phyloP scores from a whole-genome alignment of 1,140 invertebrate genomes.

The Calephelis nemesis region DNA sequence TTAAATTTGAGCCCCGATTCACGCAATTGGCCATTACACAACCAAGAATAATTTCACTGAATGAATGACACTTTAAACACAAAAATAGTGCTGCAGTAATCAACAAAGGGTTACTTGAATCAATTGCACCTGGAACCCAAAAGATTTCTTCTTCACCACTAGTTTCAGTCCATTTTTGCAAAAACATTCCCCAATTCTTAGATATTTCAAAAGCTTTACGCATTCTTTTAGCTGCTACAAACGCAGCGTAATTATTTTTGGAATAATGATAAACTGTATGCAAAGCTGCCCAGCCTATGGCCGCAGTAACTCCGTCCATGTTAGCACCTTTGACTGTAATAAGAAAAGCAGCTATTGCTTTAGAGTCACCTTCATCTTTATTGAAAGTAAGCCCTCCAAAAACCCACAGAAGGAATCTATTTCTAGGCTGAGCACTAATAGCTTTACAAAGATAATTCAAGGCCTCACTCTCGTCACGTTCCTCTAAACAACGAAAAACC shows the following conservation, averaged over 20 bases:
- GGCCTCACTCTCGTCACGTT: slow-evolving; percentile 45
- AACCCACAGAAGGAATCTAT: slow-evolving; percentile 62
- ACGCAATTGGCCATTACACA: slow-evolving; percentile 54
- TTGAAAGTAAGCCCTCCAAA: slow-evolving; percentile 55
- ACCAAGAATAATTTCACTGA: slow-evolving; percentile 51
- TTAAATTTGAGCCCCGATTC: slow-evolving; percentile 36
- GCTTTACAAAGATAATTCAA: slow-evolving; percentile 47
- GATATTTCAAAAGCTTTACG: slow-evolving; percentile 59
- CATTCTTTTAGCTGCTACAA: slow-evolving; percentile 65
- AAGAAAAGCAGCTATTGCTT: slow-evolving; percentile 54
- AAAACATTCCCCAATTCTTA: slow-evolving; percentile 55
- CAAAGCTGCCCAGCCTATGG: slow-evolving; percentile 64
- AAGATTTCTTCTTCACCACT: slow-evolving; percentile 67
- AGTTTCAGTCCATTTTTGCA: slow-evolving; percentile 51
- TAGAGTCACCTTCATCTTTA: slow-evolving; percentile 42
- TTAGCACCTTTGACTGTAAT: slow-evolving; percentile 59
- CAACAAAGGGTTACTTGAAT: slow-evolving; percentile 51
- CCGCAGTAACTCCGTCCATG: slow-evolving; percentile 56
- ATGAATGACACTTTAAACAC: slow-evolving; percentile 59
- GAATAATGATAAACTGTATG: slow-evolving; percentile 60
- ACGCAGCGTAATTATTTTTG: slow-evolving; percentile 51
- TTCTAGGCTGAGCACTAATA: slow-evolving; percentile 47
- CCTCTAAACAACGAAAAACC: slow-evolving; percentile 54
- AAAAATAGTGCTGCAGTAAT: slow-evolving; percentile 67
- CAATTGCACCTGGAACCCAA: slow-evolving; percentile 52